Evolutionary conservation across 1,140 invertebrate species (phyloP).

Genomic region (Drosophila arizonae): DNA sequence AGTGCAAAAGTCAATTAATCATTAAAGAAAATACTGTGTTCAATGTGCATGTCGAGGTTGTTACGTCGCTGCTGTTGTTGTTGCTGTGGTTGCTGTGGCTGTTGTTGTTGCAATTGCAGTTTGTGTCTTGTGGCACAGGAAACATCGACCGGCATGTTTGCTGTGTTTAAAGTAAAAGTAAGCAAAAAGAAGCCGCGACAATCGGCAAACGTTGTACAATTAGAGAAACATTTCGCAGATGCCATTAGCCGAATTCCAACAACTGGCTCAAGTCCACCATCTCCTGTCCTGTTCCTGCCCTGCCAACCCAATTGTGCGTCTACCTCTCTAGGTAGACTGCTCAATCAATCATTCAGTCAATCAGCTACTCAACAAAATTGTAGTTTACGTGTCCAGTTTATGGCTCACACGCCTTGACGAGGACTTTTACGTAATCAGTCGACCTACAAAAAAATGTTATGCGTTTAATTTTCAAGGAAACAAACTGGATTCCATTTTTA

Average conservation of each 20-base stretch:
- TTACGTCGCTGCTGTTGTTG: conserved; percentile 31
- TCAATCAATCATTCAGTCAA: conserved; percentile 9
- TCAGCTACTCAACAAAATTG: conserved; percentile 6
- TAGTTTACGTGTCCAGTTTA: conserved; percentile 41
- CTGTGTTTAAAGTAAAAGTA: conserved; percentile 42
- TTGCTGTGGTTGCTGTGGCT: conserved; percentile 23
- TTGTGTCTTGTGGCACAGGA: conserved; percentile 41
- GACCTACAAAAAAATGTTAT: conserved; percentile 33
- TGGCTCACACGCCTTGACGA: conserved; percentile 26
- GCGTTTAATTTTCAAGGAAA: not conserved
- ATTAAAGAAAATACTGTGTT: conserved; percentile 65
- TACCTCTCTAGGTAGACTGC: not conserved
- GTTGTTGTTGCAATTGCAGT: conserved; percentile 39
- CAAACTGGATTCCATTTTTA: conserved; percentile 1
- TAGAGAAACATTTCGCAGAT: conserved; percentile 63
- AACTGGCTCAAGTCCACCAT: conserved; percentile 41
- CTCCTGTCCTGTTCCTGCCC: not conserved
- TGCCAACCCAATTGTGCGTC: conserved; percentile 36
- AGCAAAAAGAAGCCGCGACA: conserved; percentile 58
- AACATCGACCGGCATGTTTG: conserved; percentile 37
- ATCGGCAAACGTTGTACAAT: conserved; percentile 62
- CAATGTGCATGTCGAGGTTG: conserved; percentile 42
- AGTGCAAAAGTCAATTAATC: conserved; percentile 79
- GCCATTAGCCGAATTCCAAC: conserved; percentile 59
- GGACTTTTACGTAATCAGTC: conserved; percentile 38